phyloP scores from a whole-genome alignment of 2,113 vertebrate species.

The Epinephelus moara region DNA sequence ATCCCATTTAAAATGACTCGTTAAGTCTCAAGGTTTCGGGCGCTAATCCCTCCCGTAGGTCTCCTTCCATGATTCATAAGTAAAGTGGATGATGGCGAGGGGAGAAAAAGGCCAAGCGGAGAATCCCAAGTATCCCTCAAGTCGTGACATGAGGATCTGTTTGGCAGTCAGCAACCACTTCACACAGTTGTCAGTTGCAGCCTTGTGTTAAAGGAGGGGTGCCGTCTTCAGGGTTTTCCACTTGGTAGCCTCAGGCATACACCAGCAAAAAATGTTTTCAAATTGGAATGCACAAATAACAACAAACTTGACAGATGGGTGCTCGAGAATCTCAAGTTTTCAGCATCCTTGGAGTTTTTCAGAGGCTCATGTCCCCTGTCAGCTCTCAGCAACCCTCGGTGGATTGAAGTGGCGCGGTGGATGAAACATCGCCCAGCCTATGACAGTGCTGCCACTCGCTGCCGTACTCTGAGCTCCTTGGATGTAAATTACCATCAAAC shows the following conservation, averaged over 20 bases:
- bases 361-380: constrained; percentile 21
- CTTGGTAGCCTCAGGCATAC: constrained; percentile 37
- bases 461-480: constrained; percentile 19
- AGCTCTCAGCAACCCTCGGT: constrained; percentile 20
- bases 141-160: constrained; percentile 43
- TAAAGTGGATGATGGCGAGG: constrained; percentile 28
- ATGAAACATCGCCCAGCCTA: constrained; percentile 9
- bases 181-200: constrained; percentile 46
- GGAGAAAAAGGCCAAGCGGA: constrained; percentile 19
- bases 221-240: constrained; percentile 39
- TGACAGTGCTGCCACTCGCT: constrained; percentile 21
- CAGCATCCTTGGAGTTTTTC: constrained; percentile 34
- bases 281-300: constrained; percentile 57
- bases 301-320: constrained; percentile 51
- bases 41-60: constrained; percentile 31
- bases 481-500: constrained; percentile 22
- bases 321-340: constrained; percentile 39
- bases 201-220: constrained; percentile 23
- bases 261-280: constrained; percentile 31
- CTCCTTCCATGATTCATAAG: constrained; percentile 41
- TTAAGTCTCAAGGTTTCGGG: constrained; percentile 51
- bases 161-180: constrained; percentile 50
- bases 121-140: constrained; percentile 57
- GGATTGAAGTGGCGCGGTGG: constrained; percentile 27
- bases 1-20: constrained; percentile 39